A percentile compares a stretch with the other conserved stretches of the same genome.
phyloP scores from a whole-genome alignment of 1,140 invertebrate species.

The Leptinotarsa undecemlineata region DNA sequence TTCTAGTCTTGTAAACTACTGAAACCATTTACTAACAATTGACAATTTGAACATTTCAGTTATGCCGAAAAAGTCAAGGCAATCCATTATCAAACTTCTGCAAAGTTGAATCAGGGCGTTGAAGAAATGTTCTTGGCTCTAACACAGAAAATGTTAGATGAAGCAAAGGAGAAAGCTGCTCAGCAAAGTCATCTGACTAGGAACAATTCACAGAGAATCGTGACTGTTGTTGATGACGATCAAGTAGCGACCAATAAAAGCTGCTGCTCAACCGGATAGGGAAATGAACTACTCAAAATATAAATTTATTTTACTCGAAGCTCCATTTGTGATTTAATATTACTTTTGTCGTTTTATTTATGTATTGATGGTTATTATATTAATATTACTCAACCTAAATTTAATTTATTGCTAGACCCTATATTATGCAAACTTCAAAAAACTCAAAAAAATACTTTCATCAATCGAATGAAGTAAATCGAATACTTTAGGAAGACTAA shows the following conservation, averaged over 20 bases:
- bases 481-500: too few relatives aligned
- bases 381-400: background rate
- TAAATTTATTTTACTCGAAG: background rate
- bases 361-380: background rate
- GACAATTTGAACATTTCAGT: too few relatives aligned
- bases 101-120: slow-evolving; percentile 90
- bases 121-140: slow-evolving; percentile 92
- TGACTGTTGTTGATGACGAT: slow-evolving; percentile 68
- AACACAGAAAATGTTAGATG: slow-evolving; percentile 69
- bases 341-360: background rate
- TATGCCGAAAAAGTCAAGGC: slow-evolving; percentile 92
- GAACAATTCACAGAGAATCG: slow-evolving; percentile 59
- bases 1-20: too few relatives aligned
- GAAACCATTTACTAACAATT: too few relatives aligned
- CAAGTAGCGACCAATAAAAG: slow-evolving; percentile 30
- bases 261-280: slow-evolving; percentile 14
- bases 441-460: too few relatives aligned
- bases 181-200: slow-evolving; percentile 58
- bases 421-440: too few relatives aligned
- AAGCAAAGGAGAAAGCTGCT: slow-evolving; percentile 57
- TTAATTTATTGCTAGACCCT: too few relatives aligned
- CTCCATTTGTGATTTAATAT: slow-evolving; percentile 6
- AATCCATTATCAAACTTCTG: slow-evolving; percentile 93
- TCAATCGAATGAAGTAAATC: too few relatives aligned
- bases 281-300: background rate